Evolutionary conservation across 2,113 vertebrate species (phyloP).

Genomic region (Lepus timidus): DNA sequence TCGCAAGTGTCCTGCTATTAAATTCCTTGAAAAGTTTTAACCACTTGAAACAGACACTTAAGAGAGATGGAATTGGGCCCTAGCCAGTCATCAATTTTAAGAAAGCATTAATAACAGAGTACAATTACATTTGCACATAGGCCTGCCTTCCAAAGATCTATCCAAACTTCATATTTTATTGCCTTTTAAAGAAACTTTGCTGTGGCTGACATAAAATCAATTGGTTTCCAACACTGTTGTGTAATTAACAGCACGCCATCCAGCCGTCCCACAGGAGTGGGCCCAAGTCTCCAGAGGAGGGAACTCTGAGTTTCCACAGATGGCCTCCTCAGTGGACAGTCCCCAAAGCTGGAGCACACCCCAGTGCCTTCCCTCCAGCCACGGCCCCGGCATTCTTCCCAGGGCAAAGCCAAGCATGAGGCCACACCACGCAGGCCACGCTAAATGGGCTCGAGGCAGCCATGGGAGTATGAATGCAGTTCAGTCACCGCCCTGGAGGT

Average conservation of each 20-base stretch:
- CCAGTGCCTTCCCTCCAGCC: background rate
- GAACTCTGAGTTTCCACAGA: background rate
- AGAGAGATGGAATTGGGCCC: slow-evolving; percentile 62
- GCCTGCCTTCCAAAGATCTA: slow-evolving; percentile 41
- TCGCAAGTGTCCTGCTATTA: slow-evolving; percentile 29
- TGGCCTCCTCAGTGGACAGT: background rate
- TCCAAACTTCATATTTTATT: slow-evolving; percentile 5
- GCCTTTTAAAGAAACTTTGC: slow-evolving; percentile 29
- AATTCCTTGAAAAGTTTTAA: slow-evolving; percentile 60
- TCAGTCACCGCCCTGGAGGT: background rate
- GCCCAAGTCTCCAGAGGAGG: background rate
- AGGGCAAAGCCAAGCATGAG: background rate
- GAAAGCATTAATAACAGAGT: slow-evolving; percentile 56
- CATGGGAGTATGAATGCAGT: background rate
- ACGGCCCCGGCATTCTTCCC: background rate
- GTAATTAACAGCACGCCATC: background rate
- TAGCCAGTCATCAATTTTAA: slow-evolving; percentile 46
- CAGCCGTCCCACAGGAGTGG: background rate
- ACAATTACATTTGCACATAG: slow-evolving; percentile 34
- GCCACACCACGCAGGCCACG: background rate
- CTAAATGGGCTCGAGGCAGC: background rate
- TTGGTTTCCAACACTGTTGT: background rate
- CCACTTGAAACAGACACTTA: slow-evolving; percentile 19
- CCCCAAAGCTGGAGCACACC: background rate
- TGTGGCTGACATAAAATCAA: background rate